Base-by-base conservation (phyloP, 2,113 vertebrate species). In the Psephotus haematonotus region DNA sequence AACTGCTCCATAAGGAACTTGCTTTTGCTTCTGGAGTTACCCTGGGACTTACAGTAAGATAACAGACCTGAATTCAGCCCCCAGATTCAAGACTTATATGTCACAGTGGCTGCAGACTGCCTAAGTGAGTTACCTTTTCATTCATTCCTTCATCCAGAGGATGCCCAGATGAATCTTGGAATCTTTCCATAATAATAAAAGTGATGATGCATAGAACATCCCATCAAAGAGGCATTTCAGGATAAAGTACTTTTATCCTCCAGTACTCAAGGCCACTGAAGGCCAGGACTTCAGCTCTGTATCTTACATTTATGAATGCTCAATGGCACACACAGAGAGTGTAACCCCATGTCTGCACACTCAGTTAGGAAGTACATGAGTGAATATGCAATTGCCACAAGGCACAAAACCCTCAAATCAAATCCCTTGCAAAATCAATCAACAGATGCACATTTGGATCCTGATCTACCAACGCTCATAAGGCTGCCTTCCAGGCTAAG, bases 21-120 rank as follows among this genome's bases (percentile, higher is more conserved):
- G 64, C 47, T 84, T 86, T 71, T 55, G 35, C 81, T 83, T 78
- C 29, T 37, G 47, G 86, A 90, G 65, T 89, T 93, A 93, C 77
- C 84, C 65, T 82, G 82, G 77, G 39, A 44, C 28, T 92, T 68
- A 74, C 1, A 94, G 81, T 65, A 87, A 93, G 6, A 13, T 44
- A 69, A 11, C 62, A 91, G 67, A 71, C 33, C 81, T 69, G 63
- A 80, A 69, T 72, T 52, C 75, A 91, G 52, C 67, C 69, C 46
- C 70, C 65, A 57, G 81, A 41, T 79, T 63, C 37, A 44, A 52
- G 15, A 86, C 39, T 77, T 67, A 5, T 6, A 50, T 20, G 52
- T 41, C 67, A 69, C 67, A 55, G 23, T 29, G 37, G 60, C 55
- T 80, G 12, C 63, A 77, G 47, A 11, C 23, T 82, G 39, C 47